Evolutionary conservation across 2,797 vertebrate genomes (phyloP), one percentile per base, ranked within the genome.

Genomic region (Bufotes viridis): DNA sequence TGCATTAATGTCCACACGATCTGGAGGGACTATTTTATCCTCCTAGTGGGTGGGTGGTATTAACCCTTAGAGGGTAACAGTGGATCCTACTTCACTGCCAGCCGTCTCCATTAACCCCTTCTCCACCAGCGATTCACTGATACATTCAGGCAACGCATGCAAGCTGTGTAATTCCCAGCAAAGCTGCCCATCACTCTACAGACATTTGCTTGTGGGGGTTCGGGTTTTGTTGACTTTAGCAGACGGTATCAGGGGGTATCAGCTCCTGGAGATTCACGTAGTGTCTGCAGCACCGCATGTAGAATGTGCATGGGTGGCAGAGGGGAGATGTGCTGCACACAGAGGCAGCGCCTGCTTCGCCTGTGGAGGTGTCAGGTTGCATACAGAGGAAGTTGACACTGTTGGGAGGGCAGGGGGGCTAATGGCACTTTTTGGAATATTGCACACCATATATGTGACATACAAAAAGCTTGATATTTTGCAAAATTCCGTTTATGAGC

Each of bases 291-390:
- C 74, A 81, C 78, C 29, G 17, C 57, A 80, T 60, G 57, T n/a
- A 61, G 42, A 80, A 80, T 58, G 78, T 60, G 78, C 78, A 80
- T 80, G 78, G 78, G 20, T 81, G 26, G 29, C 24, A 81, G 4
- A 42, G 29, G 34, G 17, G 29, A 63, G 74, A 81, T 34, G 57
- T 29, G 26, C 78, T 61, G 78, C 78, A 81, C 26, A 60, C 29
- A 63, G 8, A 29, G 78, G 55, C 55, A 79, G 78, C 6, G 78
- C 20, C 57, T 79, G 55, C 55, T 17, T 24, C 3, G 22, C 63
- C 57, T 42, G 10, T 42, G 17, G 14, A 61, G 58, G 78, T 80
- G 78, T 80, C 78, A 61, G 29, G 57, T 81, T 81, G 58, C 78
- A 81, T 42, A 42, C 58, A 61, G 58, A 81, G 78, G 78, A 81